Evolutionary conservation across 30 jellyfish, hydroid and myxozoan genomes (phyloP).

Genomic region (Cassiopea andromeda): DNA sequence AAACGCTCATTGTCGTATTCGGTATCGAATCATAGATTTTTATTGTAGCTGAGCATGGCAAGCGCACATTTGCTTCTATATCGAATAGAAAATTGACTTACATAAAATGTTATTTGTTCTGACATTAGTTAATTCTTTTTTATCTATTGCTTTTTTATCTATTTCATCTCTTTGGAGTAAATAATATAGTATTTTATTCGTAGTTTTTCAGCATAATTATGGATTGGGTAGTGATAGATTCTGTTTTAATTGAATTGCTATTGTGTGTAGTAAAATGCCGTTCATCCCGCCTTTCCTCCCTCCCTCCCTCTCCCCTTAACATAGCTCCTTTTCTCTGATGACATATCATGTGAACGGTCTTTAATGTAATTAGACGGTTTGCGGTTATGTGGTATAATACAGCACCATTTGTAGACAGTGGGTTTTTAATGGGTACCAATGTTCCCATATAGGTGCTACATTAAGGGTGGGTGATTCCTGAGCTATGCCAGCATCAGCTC

Average conservation of each 20-base stretch:
- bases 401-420: no score
- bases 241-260: not conserved
- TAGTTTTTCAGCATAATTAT: not conserved
- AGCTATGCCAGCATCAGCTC: no score
- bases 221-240: not conserved
- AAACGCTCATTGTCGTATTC: constrained; percentile 18
- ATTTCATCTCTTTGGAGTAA: not conserved
- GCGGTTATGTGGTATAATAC: no score
- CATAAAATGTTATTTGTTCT: constrained; percentile 54
- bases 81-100: constrained; percentile 16
- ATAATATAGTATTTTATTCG: not conserved
- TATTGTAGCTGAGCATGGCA: constrained; percentile 17
- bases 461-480: no score
- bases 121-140: not conserved
- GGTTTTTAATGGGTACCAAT: no score
- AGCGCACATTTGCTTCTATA: not conserved
- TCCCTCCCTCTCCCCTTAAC: no score
- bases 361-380: no score
- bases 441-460: no score
- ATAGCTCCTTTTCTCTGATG: no score
- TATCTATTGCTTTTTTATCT: not conserved
- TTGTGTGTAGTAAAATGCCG: not conserved
- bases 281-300: no score
- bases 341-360: no score
- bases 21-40: constrained; percentile 28